Percentiles rank a stretch among this genome's conserved stretches.
Conservation (phyloP, 2,113 vertebrate species). For the Dipodomys spectabilis region DNA sequence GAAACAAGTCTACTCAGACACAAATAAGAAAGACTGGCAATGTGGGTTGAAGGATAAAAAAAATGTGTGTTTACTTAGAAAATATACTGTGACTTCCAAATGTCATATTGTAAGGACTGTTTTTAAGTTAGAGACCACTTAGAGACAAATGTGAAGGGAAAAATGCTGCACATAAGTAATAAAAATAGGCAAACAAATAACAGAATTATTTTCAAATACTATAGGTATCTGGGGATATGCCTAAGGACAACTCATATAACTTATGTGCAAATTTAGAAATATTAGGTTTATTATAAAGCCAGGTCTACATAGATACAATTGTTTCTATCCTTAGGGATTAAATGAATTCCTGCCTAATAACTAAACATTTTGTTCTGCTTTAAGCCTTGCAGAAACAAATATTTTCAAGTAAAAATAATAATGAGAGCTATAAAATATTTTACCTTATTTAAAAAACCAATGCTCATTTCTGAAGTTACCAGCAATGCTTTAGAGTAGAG, state of each 20-base stretch:
- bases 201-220: background rate
- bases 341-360: constrained; percentile 34
- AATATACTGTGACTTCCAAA: background rate
- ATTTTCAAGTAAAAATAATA: constrained; percentile 38
- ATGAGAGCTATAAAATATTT: background rate
- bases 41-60: background rate
- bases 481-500: background rate
- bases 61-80: background rate
- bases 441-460: background rate
- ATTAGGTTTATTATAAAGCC: constrained; percentile 36
- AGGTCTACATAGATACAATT: constrained; percentile 18
- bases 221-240: background rate
- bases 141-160: background rate
- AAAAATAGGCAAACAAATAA: background rate
- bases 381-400: constrained; percentile 15
- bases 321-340: constrained; percentile 49
- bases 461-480: constrained; percentile 1
- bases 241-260: constrained; percentile 17
- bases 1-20: background rate
- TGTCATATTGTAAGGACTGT: background rate
- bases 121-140: constrained; percentile 17
- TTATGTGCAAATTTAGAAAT: constrained; percentile 61
- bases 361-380: constrained; percentile 32
- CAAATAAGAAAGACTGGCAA: background rate
- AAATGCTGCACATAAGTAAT: constrained; percentile 19